phyloP scores from a whole-genome alignment of 2,888 invertebrate species.

The Scaptomyza tumidula region DNA sequence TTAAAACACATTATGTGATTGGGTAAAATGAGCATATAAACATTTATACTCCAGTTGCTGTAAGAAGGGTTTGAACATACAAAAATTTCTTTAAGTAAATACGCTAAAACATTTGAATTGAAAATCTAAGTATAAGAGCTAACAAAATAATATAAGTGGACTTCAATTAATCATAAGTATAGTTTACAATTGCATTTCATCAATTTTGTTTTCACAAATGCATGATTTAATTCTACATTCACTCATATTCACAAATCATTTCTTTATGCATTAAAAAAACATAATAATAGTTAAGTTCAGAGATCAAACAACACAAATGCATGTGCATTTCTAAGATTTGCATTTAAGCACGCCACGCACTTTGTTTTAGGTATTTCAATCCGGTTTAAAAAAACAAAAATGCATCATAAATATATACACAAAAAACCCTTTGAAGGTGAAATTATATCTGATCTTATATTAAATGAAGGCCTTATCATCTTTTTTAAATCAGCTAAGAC shows the following conservation, averaged over 20 bases:
- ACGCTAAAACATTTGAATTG: neutral
- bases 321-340: conserved; percentile 31
- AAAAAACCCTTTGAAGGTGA: neutral
- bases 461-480: neutral
- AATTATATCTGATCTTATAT: neutral
- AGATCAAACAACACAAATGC: conserved; percentile 19
- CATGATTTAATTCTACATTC: conserved; percentile 23
- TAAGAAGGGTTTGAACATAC: neutral
- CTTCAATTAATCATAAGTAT: neutral
- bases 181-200: neutral
- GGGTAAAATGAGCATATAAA: neutral
- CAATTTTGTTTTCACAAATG: conserved; percentile 6
- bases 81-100: neutral
- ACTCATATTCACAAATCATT: neutral
- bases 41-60: neutral
- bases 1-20: too few species aligned
- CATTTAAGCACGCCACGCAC: conserved; percentile 40
- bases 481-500: neutral
- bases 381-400: too few species aligned
- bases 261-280: conserved; percentile 6
- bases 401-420: neutral
- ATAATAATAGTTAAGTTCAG: neutral
- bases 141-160: neutral
- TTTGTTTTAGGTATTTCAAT: conserved; percentile 1
- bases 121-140: neutral